Conservation (phyloP, 1,140 invertebrate species). For the Tetraneura akinire region DNA sequence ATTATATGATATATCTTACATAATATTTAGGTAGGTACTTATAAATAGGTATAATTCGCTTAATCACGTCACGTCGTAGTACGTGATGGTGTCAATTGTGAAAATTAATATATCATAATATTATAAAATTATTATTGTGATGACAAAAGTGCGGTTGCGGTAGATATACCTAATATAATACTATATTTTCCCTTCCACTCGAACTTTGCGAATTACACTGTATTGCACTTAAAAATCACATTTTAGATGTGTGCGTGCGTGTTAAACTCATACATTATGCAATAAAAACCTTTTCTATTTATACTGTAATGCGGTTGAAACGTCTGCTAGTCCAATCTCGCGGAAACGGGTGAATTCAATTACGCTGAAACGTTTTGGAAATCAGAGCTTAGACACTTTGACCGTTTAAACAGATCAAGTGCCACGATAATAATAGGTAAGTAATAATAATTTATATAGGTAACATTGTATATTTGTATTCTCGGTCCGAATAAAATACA, state of each 20-base stretch:
- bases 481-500: not conserved
- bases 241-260: not conserved
- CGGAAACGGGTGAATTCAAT: constrained; percentile 22
- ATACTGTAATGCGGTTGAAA: not conserved
- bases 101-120: constrained; percentile 13
- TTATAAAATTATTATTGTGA: not conserved
- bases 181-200: not conserved
- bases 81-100: not conserved
- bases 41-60: not conserved
- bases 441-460: no score
- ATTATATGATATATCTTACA: no score
- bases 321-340: not conserved
- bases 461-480: not conserved
- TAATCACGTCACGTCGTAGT: not conserved
- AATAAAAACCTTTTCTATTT: constrained; percentile 6
- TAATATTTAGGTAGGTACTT: no score
- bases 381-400: constrained; percentile 20
- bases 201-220: constrained; percentile 30
- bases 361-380: constrained; percentile 12
- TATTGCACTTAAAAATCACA: constrained; percentile 43
- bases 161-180: not conserved
- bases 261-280: constrained; percentile 35
- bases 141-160: not conserved
- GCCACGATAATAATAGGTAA: not conserved
- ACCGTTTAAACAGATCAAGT: constrained; percentile 24